Percentiles rank a stretch among this genome's conserved stretches.
Conservation (phyloP, 1,140 invertebrate genomes). For the Euborellia annulipes region DNA sequence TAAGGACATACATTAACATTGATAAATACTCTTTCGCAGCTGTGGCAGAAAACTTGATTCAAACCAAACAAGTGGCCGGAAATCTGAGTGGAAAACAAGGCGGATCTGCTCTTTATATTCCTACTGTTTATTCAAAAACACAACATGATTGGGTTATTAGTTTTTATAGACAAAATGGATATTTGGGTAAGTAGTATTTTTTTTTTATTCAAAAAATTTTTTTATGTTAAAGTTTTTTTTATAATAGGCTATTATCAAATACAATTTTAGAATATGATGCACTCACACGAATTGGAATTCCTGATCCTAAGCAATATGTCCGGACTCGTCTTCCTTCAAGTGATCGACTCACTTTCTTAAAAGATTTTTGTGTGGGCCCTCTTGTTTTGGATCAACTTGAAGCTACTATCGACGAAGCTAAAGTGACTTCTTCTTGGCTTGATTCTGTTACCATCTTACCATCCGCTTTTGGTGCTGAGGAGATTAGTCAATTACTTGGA, state of each 20-base stretch:
- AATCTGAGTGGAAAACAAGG: slow-evolving; percentile 57
- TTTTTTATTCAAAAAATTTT: slow-evolving; percentile 4
- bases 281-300: slow-evolving; percentile 70
- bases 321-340: slow-evolving; percentile 54
- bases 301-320: slow-evolving; percentile 67
- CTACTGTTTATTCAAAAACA: slow-evolving; percentile 72
- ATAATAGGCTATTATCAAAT: not conserved
- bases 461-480: slow-evolving; percentile 57
- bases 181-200: slow-evolving; percentile 44
- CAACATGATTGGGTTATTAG: slow-evolving; percentile 80
- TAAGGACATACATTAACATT: no score
- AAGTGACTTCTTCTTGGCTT: slow-evolving; percentile 53
- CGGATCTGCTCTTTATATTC: slow-evolving; percentile 67
- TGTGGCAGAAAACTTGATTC: slow-evolving; percentile 45
- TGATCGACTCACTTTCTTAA: slow-evolving; percentile 54
- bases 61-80: slow-evolving; percentile 55
- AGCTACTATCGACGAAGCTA: slow-evolving; percentile 69
- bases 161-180: slow-evolving; percentile 89
- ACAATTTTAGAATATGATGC: slow-evolving; percentile 65
- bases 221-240: slow-evolving; percentile 4
- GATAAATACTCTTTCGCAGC: slow-evolving; percentile 29
- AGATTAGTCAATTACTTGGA: slow-evolving; percentile 55
- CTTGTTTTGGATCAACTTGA: slow-evolving; percentile 61
- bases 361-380: slow-evolving; percentile 59
- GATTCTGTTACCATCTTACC: slow-evolving; percentile 64